Percentiles rank a stretch among this genome's conserved stretches.
Conservation (phyloP, 2,888 invertebrate species). For the Monopis laevigella region DNA sequence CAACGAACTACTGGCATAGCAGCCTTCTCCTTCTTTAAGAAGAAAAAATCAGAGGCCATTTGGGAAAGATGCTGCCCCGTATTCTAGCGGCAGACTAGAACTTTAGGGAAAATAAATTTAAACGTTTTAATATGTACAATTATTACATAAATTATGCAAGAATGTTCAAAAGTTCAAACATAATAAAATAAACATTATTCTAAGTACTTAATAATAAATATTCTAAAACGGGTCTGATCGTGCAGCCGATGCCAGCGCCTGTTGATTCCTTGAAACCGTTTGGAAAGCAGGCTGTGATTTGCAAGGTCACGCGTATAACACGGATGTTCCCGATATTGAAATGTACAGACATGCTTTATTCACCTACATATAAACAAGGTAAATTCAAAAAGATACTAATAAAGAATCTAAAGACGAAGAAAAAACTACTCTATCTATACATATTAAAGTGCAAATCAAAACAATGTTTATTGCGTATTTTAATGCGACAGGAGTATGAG, state of each 20-base stretch:
- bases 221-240: slow-evolving; percentile 39
- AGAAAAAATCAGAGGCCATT: no score
- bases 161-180: no score
- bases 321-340: slow-evolving; percentile 68
- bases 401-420: slow-evolving; percentile 26
- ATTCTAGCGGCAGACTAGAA: no score
- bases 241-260: slow-evolving; percentile 55
- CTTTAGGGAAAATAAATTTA: no score
- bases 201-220: slow-evolving; percentile 19
- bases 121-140: no score
- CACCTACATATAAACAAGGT: slow-evolving; percentile 63
- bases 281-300: slow-evolving; percentile 68
- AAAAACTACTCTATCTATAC: slow-evolving; percentile 22
- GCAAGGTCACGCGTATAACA: slow-evolving; percentile 68
- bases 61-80: no score
- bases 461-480: slow-evolving; percentile 15
- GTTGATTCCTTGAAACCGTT: slow-evolving; percentile 61
- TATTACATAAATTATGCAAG: no score
- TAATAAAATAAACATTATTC: no score
- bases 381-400: slow-evolving; percentile 57
- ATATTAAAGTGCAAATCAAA: slow-evolving; percentile 41
- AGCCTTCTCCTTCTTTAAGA: no score
- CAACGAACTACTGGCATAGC: no score
- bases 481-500: slow-evolving; percentile 64
- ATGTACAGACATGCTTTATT: slow-evolving; percentile 66